phyloP scores from a whole-genome alignment of 2,797 vertebrate species.

The Acanthurus tractus region DNA sequence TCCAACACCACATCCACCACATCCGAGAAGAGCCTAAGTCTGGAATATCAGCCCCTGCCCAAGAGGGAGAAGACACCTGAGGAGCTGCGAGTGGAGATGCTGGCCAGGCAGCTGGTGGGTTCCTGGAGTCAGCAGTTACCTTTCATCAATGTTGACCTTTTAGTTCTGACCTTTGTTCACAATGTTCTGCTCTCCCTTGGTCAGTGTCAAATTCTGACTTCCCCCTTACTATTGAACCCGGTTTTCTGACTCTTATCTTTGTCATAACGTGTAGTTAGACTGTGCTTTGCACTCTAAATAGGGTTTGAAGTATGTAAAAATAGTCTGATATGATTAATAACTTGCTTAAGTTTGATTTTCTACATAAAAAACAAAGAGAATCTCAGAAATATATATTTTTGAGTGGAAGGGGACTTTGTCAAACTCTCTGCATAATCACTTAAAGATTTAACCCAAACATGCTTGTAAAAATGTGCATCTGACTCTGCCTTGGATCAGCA shows the following conservation, averaged over 20 bases:
- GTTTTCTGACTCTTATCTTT: background rate
- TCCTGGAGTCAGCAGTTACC: background rate
- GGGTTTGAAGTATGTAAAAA: too few species aligned
- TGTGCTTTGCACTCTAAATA: too few species aligned
- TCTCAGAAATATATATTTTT: too few species aligned
- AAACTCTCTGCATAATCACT: too few species aligned
- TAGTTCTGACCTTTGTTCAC: background rate
- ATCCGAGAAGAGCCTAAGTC: slow-evolving; percentile 41
- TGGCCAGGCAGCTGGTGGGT: slow-evolving; percentile 90
- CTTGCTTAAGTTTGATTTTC: too few species aligned
- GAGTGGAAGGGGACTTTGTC: too few species aligned
- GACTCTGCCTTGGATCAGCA: too few species aligned
- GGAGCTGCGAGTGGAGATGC: slow-evolving; percentile 88
- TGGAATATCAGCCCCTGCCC: slow-evolving; percentile 71
- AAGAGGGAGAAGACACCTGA: slow-evolving; percentile 84
- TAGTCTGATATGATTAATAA: too few species aligned
- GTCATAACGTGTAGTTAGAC: too few species aligned
- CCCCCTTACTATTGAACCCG: background rate
- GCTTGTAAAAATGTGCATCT: too few species aligned
- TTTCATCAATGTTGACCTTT: background rate
- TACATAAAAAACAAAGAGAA: too few species aligned
- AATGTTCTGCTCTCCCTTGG: background rate
- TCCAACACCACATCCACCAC: slow-evolving; percentile 1
- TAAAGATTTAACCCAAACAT: too few species aligned
- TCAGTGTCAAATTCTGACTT: background rate